Conservation (phyloP, 2,113 vertebrate species). For the Grallaria varia region DNA sequence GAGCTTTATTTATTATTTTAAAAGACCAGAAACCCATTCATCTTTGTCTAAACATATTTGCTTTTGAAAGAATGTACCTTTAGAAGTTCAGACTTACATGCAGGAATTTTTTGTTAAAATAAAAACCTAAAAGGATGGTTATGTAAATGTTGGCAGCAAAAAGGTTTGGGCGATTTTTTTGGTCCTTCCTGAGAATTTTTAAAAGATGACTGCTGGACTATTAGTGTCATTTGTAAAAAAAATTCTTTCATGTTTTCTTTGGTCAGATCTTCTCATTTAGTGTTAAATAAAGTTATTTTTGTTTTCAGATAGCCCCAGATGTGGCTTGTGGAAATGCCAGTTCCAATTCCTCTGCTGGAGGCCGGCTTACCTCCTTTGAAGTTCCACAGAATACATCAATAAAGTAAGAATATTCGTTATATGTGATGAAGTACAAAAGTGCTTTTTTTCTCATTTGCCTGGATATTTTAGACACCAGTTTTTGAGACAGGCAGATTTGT, state of each 20-base stretch:
- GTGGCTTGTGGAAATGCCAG: conserved; percentile 87
- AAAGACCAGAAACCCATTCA: background rate
- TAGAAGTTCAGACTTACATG: background rate
- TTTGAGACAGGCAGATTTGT: background rate
- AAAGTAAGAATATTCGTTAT: conserved; percentile 82
- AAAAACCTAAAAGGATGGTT: background rate
- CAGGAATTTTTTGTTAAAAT: background rate
- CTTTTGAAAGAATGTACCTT: background rate
- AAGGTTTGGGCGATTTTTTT: background rate
- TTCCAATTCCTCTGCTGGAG: conserved; percentile 86
- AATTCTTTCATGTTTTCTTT: background rate
- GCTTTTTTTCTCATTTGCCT: background rate
- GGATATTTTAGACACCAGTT: background rate
- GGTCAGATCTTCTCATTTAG: background rate
- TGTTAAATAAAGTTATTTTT: background rate
- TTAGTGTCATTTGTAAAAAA: background rate
- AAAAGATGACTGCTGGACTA: background rate
- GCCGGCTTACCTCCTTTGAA: conserved; percentile 86
- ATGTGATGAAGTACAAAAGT: background rate
- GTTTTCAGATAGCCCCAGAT: conserved; percentile 81
- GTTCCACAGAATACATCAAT: conserved; percentile 91
- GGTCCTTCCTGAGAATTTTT: background rate
- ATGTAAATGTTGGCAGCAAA: background rate
- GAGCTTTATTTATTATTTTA: background rate
- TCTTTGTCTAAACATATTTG: background rate